Conservation (phyloP, 2,113 vertebrate species). For the Dicaeum eximium region DNA sequence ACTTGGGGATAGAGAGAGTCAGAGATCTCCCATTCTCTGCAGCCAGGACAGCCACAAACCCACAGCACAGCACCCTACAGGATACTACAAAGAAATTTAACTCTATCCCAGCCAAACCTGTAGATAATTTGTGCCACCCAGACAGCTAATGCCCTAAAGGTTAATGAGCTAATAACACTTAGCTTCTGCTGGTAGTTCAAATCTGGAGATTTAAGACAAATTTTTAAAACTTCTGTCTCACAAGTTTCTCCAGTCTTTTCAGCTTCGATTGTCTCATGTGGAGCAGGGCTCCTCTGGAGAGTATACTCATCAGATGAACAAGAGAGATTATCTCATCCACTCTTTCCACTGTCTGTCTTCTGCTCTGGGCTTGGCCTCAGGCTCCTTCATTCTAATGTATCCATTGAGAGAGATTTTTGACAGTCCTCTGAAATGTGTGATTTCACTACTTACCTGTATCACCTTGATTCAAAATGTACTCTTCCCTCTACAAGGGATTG, state of each 20-base stretch:
- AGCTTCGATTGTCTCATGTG: neutral
- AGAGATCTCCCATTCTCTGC: neutral
- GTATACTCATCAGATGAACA: neutral
- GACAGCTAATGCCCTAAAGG: neutral
- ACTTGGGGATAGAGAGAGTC: no score
- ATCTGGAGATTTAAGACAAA: neutral
- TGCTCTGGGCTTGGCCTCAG: conserved; percentile 14
- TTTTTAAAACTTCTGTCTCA: neutral
- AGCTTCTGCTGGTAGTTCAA: neutral
- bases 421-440: neutral
- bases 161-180: neutral
- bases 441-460: neutral
- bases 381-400: neutral
- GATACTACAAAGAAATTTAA: neutral
- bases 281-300: neutral
- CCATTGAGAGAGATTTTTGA: neutral
- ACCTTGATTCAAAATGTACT: neutral
- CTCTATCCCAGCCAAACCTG: neutral
- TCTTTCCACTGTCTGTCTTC: neutral
- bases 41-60: neutral
- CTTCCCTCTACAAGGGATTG: neutral
- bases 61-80: rapidly evolving
- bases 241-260: neutral
- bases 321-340: neutral
- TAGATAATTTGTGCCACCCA: neutral